These are phyloP conservation scores for Leucozona laternaria DNA, from an alignment of 2,888 invertebrate species.

Conservation along the genomic window DNA sequence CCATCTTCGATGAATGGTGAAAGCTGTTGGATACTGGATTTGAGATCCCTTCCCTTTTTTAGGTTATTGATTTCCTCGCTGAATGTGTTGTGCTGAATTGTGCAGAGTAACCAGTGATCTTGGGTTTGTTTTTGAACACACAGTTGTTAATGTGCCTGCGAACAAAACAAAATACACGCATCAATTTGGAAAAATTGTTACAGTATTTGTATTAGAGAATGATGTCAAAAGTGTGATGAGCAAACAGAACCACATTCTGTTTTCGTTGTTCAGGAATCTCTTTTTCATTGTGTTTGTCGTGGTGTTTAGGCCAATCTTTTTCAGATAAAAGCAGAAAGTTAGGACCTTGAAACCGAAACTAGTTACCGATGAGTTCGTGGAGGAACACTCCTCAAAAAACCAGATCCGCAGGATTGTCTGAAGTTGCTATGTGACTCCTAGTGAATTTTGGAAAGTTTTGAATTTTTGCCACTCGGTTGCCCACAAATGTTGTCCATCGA, in stretches of 20 bases:
- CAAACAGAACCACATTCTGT: neutral
- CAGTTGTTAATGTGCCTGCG: constrained; percentile 26
- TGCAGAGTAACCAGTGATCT: constrained; percentile 17
- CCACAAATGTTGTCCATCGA: constrained; percentile 36
- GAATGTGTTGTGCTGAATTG: constrained; percentile 18
- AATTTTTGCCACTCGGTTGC: constrained; percentile 32
- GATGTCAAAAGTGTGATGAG: neutral
- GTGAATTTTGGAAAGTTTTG: constrained; percentile 3
- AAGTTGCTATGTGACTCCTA: neutral
- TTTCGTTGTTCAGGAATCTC: constrained; percentile 7
- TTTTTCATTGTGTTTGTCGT: neutral
- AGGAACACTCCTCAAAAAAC: constrained; percentile 6
- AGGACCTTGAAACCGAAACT: neutral
- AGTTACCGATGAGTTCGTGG: neutral
- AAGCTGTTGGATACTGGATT: neutral
- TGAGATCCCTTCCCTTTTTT: neutral
- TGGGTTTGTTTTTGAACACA: constrained; percentile 5
- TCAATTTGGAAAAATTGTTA: neutral
- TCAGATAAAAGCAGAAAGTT: neutral
- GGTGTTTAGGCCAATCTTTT: neutral
- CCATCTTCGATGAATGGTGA: constrained; percentile 24
- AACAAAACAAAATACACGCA: constrained; percentile 9
- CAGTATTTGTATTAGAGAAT: neutral
- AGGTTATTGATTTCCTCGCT: constrained; percentile 1
- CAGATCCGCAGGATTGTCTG: constrained; percentile 10